Evolutionary conservation across 1,140 invertebrate genomes (phyloP).

Genomic region (Lycorma delicatula): DNA sequence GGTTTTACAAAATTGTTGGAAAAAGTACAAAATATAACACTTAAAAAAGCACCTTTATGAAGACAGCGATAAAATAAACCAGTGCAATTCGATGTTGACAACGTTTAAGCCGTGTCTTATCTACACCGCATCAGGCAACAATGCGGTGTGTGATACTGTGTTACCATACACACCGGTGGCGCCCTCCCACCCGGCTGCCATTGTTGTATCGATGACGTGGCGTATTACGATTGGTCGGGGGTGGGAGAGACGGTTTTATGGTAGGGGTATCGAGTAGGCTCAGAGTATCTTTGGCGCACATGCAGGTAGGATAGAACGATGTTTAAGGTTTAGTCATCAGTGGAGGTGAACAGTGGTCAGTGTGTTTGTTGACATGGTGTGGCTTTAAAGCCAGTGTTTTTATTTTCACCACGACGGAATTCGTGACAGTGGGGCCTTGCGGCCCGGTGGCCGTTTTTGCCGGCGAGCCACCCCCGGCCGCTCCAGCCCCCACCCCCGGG

Average conservation of each 20-base stretch:
- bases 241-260: background rate
- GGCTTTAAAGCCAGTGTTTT: too few relatives aligned
- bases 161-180: background rate
- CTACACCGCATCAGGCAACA: background rate
- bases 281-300: background rate
- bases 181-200: constrained; percentile 2
- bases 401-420: constrained; percentile 18
- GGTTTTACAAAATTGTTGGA: too few relatives aligned
- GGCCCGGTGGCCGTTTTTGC: constrained; percentile 17
- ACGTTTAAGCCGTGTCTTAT: background rate
- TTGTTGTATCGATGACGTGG: constrained; percentile 11
- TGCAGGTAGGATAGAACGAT: background rate
- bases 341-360: background rate
- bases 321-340: background rate
- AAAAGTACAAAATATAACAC: too few relatives aligned
- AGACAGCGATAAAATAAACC: background rate
- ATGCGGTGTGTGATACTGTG: background rate
- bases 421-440: constrained; percentile 23
- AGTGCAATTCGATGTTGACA: too few relatives aligned
- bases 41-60: too few relatives aligned
- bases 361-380: background rate
- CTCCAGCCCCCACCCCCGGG: constrained; percentile 32
- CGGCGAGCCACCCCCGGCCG: constrained; percentile 18
- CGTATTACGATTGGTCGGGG: constrained; percentile 1
- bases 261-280: background rate